Conservation (phyloP, 1,140 invertebrate genomes). For the Amyelois transitella region DNA sequence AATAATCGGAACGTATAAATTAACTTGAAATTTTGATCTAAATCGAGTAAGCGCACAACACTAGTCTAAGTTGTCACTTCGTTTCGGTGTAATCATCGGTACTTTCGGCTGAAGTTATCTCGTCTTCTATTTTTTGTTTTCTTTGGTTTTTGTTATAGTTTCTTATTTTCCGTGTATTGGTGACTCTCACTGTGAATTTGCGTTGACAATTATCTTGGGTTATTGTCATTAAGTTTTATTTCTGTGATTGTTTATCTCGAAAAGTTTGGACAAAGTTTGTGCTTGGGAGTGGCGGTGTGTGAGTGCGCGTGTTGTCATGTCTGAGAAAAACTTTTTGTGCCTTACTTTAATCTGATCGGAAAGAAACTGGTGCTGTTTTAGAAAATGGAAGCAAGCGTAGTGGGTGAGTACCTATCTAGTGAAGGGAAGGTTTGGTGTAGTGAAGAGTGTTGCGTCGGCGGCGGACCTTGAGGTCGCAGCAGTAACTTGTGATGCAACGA, state of each 20-base stretch:
- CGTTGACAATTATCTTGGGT: not conserved
- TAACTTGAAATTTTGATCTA: not conserved
- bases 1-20: not conserved
- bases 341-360: conserved; percentile 43
- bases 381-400: conserved; percentile 54
- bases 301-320: conserved; percentile 59
- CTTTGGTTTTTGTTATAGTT: conserved; percentile 11
- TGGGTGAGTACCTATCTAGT: conserved; percentile 58
- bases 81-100: conserved; percentile 14
- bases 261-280: conserved; percentile 39
- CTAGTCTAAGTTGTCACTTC: conserved; percentile 13
- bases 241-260: conserved; percentile 22
- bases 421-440: not conserved
- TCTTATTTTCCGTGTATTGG: not conserved
- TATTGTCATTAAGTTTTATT: not conserved
- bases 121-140: conserved; percentile 25
- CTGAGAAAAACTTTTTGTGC: conserved; percentile 50
- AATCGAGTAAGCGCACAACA: not conserved
- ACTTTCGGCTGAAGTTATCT: conserved; percentile 8
- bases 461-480: conserved; percentile 37
- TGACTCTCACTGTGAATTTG: not conserved
- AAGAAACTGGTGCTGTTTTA: conserved; percentile 22
- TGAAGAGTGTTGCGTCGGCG: not conserved
- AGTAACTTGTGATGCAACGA: conserved; percentile 34
- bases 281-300: conserved; percentile 46